Conservation (phyloP, 2,113 vertebrate species). For the Acrocephalus kingi region DNA sequence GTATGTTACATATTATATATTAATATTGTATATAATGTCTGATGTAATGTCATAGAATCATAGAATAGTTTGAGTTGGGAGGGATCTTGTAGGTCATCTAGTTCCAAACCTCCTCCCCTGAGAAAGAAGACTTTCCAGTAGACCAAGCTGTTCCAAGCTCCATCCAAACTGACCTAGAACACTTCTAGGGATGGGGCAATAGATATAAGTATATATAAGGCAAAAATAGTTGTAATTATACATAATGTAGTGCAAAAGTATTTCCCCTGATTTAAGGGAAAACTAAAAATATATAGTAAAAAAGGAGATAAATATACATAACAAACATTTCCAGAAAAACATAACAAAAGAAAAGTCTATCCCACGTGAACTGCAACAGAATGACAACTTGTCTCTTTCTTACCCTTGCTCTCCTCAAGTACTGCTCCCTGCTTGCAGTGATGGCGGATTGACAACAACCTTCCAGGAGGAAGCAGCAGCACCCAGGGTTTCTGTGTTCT, state of each 20-base stretch:
- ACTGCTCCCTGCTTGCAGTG: background rate
- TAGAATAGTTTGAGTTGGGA: background rate
- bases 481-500: background rate
- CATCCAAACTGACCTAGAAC: background rate
- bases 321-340: background rate
- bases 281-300: background rate
- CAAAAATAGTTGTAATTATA: background rate
- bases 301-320: background rate
- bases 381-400: background rate
- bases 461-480: background rate
- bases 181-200: background rate
- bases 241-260: rapidly evolving
- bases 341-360: rapidly evolving
- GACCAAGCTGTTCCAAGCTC: background rate
- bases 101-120: background rate
- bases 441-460: background rate
- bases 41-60: background rate
- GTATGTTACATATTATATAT: background rate
- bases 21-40: background rate
- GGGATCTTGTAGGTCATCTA: no score
- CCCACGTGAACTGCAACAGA: background rate
- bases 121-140: background rate
- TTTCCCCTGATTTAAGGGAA: background rate
- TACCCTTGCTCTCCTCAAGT: background rate
- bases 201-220: background rate